Conservation (phyloP, 2,113 vertebrate genomes). For the Seriola rivoliana region DNA sequence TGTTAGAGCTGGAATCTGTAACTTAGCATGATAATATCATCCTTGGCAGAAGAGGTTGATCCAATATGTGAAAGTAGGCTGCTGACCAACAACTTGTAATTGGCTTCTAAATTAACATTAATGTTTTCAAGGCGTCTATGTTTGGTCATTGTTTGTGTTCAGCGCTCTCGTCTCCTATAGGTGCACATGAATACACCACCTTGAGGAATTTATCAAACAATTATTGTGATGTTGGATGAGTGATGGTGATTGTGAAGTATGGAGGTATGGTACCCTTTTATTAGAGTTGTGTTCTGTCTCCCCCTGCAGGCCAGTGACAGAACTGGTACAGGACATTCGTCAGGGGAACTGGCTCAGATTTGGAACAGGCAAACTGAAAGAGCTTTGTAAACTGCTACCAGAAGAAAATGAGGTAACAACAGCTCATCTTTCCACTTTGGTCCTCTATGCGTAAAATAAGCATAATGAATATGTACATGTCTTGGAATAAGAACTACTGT, state of each 20-base stretch:
- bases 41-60: no score
- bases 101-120: neutral
- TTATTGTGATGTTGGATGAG: neutral
- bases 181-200: no score
- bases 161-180: no score
- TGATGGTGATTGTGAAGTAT: neutral
- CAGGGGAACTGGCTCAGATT: conserved; percentile 81
- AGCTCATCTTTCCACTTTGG: neutral
- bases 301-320: conserved; percentile 73
- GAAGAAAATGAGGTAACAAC: conserved; percentile 83
- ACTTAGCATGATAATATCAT: no score
- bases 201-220: neutral
- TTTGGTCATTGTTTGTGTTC: no score
- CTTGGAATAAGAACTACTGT: neutral
- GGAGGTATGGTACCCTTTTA: neutral
- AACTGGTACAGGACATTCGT: conserved; percentile 80
- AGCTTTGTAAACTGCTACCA: conserved; percentile 86
- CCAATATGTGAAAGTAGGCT: neutral
- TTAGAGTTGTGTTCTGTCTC: conserved; percentile 39
- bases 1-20: neutral
- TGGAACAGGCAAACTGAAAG: conserved; percentile 83
- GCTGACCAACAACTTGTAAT: neutral
- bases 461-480: neutral
- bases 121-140: neutral
- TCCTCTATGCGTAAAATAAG: neutral